Evolutionary conservation across 2,797 vertebrate species (phyloP).

Genomic region (Sebastes hubbsi): DNA sequence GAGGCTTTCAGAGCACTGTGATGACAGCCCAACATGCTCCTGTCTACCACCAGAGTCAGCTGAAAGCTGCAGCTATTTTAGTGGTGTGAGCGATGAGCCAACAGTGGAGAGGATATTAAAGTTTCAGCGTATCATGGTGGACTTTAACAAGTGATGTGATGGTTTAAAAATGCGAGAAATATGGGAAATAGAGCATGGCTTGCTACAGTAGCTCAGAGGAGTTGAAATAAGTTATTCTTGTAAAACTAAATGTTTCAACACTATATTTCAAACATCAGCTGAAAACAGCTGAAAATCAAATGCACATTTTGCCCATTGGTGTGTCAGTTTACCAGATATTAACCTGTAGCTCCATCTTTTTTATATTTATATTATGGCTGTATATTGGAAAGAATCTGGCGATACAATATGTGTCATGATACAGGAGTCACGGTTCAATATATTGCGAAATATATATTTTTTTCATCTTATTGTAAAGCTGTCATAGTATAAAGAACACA

Average conservation of each 20-base stretch:
- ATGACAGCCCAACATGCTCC: not conserved
- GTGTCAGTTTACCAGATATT: not conserved
- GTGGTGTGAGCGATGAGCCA: constrained; percentile 12
- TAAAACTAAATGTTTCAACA: not conserved
- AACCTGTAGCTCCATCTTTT: not conserved
- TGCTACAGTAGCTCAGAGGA: not conserved
- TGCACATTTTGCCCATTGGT: not conserved
- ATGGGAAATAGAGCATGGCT: not conserved
- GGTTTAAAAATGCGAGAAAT: not conserved
- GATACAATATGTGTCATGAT: no score
- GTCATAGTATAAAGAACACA: no score
- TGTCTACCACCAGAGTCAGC: not conserved
- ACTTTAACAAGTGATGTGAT: constrained; percentile 7
- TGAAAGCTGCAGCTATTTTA: constrained; percentile 35
- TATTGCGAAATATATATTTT: no score
- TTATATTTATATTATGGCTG: not conserved
- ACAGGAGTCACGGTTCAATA: no score
- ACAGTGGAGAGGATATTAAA: constrained; percentile 17
- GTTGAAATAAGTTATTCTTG: not conserved
- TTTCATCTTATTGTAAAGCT: no score
- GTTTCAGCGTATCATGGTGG: constrained; percentile 10
- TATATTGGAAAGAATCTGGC: no score
- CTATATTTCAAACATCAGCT: not conserved
- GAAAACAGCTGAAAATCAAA: not conserved
- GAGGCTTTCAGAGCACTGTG: constrained; percentile 26